These are phyloP conservation scores for Zophobas morio DNA, from an alignment of 1,140 invertebrate genomes.

Conservation along the genomic window DNA sequence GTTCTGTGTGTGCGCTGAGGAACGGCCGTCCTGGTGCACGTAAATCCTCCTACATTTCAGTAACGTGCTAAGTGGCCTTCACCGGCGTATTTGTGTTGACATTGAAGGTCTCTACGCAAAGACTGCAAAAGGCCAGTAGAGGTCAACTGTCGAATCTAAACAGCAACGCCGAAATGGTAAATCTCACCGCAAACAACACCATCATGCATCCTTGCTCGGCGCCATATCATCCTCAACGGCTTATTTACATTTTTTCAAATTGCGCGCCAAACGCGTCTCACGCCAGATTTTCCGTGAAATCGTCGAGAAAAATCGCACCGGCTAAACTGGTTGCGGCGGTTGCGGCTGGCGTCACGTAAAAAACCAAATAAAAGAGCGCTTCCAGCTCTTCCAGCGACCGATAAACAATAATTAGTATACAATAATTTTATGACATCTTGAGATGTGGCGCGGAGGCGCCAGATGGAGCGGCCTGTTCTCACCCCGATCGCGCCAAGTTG, in stretches of 20 bases:
- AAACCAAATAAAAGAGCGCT: constrained; percentile 59
- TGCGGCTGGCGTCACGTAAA: constrained; percentile 57
- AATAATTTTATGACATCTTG: constrained; percentile 60
- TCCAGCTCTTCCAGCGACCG: constrained; percentile 53
- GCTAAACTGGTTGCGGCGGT: constrained; percentile 65
- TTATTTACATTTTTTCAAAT: constrained; percentile 41
- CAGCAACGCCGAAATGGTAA: constrained; percentile 51
- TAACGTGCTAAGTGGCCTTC: constrained; percentile 66
- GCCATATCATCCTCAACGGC: constrained; percentile 35
- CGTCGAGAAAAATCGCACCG: constrained; percentile 50
- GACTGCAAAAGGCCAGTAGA: constrained; percentile 67
- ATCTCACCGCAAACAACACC: constrained; percentile 6
- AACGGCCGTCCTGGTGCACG: constrained; percentile 24
- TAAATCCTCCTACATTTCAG: constrained; percentile 52
- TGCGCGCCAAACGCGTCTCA: constrained; percentile 4
- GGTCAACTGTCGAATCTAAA: constrained; percentile 65
- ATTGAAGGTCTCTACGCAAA: constrained; percentile 67
- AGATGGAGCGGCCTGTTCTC: constrained; percentile 58
- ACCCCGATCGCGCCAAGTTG: constrained; percentile 42
- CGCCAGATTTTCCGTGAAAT: neutral
- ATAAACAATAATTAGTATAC: constrained; percentile 63
- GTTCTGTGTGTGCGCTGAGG: constrained; percentile 47
- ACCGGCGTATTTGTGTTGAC: constrained; percentile 66
- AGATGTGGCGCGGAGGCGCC: constrained; percentile 47
- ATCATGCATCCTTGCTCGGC: constrained; percentile 41